Evolutionary conservation across 2,888 invertebrate species (phyloP).

Genomic region (Campoplex capitator): DNA sequence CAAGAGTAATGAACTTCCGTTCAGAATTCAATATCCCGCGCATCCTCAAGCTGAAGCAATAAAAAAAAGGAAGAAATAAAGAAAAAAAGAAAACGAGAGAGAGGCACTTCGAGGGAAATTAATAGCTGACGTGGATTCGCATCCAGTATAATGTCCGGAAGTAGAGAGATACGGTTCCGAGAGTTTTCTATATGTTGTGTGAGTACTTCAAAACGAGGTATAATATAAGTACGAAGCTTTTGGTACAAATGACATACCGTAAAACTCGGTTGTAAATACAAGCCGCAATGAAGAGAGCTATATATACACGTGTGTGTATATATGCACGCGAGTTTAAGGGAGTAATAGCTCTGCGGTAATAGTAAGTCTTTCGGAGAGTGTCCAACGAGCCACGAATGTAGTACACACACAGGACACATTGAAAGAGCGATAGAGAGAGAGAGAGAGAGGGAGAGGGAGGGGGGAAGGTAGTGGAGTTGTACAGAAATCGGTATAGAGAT

Average conservation of each 20-base stretch:
- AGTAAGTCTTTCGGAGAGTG: slow-evolving; percentile 47
- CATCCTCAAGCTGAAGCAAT: not conserved
- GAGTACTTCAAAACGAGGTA: not conserved
- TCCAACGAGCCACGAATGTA: slow-evolving; percentile 22
- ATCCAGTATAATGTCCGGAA: not conserved
- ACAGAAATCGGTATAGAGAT: slow-evolving; percentile 15
- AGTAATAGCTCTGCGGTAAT: slow-evolving; percentile 63
- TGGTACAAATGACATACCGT: slow-evolving; percentile 28
- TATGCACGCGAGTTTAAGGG: slow-evolving; percentile 20
- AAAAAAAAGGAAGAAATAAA: no score
- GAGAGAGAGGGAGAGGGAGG: not conserved
- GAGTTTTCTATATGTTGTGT: not conserved
- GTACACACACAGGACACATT: not conserved
- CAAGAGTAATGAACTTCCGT: not conserved
- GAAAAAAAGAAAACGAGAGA: not conserved
- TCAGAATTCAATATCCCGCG: not conserved
- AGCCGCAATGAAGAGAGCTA: slow-evolving; percentile 18
- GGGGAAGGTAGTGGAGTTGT: not conserved
- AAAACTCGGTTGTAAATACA: slow-evolving; percentile 14
- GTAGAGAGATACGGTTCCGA: not conserved
- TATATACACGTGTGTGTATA: slow-evolving; percentile 13
- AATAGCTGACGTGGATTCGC: slow-evolving; percentile 10
- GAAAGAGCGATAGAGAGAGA: slow-evolving; percentile 22
- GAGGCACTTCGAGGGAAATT: not conserved
- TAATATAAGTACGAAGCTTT: not conserved